Evolutionary conservation across 2,888 invertebrate genomes (phyloP).

Genomic region (Yponomeuta plumbellus): DNA sequence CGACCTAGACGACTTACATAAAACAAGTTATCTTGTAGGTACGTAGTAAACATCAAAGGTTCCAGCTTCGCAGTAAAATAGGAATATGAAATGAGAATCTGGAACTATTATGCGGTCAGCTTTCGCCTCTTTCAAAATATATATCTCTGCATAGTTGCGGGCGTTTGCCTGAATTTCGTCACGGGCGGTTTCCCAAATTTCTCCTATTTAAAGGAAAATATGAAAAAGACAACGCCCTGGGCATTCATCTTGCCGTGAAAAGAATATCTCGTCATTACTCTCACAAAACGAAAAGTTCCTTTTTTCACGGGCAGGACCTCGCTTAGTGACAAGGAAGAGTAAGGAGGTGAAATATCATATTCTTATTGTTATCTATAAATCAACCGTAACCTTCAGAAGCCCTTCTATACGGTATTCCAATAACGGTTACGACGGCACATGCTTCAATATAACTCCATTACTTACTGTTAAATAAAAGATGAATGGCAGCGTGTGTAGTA

Average conservation of each 20-base stretch:
- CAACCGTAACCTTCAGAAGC: slow-evolving; percentile 5
- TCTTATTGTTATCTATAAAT: slow-evolving; percentile 10
- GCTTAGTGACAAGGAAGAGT: background rate
- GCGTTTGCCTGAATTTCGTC: background rate
- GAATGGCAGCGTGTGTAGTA: slow-evolving; percentile 1
- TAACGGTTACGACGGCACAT: slow-evolving; percentile 6
- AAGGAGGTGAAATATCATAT: slow-evolving; percentile 2
- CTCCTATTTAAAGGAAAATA: background rate
- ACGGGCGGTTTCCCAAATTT: background rate
- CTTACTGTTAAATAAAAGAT: slow-evolving; percentile 14
- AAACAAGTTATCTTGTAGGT: background rate
- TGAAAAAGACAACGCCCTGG: background rate
- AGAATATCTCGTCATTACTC: background rate
- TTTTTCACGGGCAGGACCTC: background rate
- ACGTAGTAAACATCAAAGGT: slow-evolving; percentile 5
- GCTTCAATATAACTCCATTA: slow-evolving; percentile 15
- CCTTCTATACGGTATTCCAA: slow-evolving; percentile 6
- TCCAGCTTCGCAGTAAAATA: slow-evolving; percentile 38
- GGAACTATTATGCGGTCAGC: slow-evolving; percentile 35
- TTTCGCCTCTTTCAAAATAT: slow-evolving; percentile 4
- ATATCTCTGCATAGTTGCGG: slow-evolving; percentile 7
- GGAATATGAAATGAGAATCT: slow-evolving; percentile 54
- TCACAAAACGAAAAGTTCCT: background rate
- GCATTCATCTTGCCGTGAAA: background rate
- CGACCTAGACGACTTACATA: background rate